A percentile compares a stretch with the other conserved stretches of the same genome.
Evolutionary conservation across 1,140 invertebrate genomes (phyloP).

Genomic region (Orius laevigatus): DNA sequence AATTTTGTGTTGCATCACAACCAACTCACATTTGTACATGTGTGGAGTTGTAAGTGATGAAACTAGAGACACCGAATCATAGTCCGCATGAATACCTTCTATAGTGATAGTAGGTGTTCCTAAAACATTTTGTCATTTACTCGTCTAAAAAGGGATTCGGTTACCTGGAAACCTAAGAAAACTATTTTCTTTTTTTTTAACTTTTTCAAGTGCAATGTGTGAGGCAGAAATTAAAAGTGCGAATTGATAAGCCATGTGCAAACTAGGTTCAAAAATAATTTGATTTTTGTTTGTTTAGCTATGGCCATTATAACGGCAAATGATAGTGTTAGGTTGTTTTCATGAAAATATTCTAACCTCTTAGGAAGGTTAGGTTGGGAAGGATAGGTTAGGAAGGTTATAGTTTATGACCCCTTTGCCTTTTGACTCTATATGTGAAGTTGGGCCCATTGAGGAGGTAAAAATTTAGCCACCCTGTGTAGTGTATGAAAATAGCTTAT

Average conservation of each 20-base stretch:
- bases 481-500: not conserved
- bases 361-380: too few relatives aligned
- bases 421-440: too few relatives aligned
- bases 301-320: too few relatives aligned
- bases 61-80: constrained; percentile 54
- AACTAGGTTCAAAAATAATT: not conserved
- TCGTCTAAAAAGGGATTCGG: constrained; percentile 3
- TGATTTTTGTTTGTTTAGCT: not conserved
- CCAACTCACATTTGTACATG: constrained; percentile 62
- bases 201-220: not conserved
- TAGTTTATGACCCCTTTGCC: too few relatives aligned
- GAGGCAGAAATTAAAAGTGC: too few relatives aligned
- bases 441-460: too few relatives aligned
- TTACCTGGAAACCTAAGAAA: constrained; percentile 3
- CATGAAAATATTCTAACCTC: too few relatives aligned
- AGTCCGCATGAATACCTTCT: constrained; percentile 45
- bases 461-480: too few relatives aligned
- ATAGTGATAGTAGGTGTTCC: constrained; percentile 47
- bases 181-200: not conserved
- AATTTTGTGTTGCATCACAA: not conserved
- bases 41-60: constrained; percentile 54
- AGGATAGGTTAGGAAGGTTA: too few relatives aligned
- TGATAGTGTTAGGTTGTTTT: too few relatives aligned
- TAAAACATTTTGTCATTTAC: constrained; percentile 20
- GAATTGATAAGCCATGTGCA: not conserved